Base-by-base conservation (phyloP, 2,113 vertebrate species). In the Tauraco erythrolophus region DNA sequence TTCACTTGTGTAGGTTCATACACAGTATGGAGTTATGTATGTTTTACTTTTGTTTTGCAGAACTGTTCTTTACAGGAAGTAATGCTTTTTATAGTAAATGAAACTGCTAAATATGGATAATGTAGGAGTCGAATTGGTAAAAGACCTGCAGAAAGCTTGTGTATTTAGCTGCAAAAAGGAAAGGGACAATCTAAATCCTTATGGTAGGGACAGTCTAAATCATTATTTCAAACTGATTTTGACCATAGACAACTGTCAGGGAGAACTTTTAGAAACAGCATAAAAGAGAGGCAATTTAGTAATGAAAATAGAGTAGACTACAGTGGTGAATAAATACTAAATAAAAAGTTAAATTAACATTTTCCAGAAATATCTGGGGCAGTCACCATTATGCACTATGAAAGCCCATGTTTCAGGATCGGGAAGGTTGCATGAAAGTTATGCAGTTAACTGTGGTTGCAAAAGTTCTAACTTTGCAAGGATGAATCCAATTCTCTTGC, bases 41-140 rank as follows among this genome's bases (percentile, higher is more conserved):
- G 9, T 92, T 96, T 89, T 90, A 16, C 37, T 61, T 95, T 94
- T 94, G 70, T 83, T 92, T 94, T 88, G 43, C 69, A 86, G 86
- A 92, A 33, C 30, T 69, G 56, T 94, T 87, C 78, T 92, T 91
- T 94, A 75, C 39, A 84, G 81, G 69, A 95, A 92, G 76, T 60
- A 79, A 16, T 64, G 61, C 81, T 93, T 91, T 97, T 97, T 94
- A 89, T 93, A 97, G 77, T 76, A 94, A 81, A 93, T 56, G 45
- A 84, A 96, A 88, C n/a, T 76, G 65, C 82, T 96, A 96, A 95
- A 93, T 97, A 76, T 87, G 96, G 91, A 69, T 62, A 84, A 57
- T 93, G 88, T 94, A 88, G 93, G 82, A 94, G 89, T 41, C 91
- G 84, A 89, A 75, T 61, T 93, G 62, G 53, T 90, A 39, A 41